These are phyloP conservation scores for Itoplectis maculator DNA, from an alignment of 2,888 invertebrate genomes.

Conservation along the genomic window DNA sequence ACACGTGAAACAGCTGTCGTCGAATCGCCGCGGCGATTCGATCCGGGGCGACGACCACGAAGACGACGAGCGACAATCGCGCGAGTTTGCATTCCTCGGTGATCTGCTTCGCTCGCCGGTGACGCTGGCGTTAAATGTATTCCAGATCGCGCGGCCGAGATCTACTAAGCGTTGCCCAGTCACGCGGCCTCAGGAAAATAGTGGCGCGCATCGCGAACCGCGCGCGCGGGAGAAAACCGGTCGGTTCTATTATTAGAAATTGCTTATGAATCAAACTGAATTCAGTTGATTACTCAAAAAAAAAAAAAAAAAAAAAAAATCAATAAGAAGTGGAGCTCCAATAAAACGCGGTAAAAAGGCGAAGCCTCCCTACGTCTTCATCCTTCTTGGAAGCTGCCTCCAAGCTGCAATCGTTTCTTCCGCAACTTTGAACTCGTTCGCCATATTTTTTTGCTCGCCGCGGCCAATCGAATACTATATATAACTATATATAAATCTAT, in stretches of 20 bases:
- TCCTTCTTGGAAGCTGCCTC: slow-evolving; percentile 18
- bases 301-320: slow-evolving; percentile 1
- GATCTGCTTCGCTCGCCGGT: slow-evolving; percentile 13
- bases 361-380: slow-evolving; percentile 24
- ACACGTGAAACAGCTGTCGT: slow-evolving; percentile 51
- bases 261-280: slow-evolving; percentile 15
- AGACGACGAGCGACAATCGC: slow-evolving; percentile 5
- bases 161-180: slow-evolving; percentile 43
- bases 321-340: too few species aligned
- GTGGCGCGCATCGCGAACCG: slow-evolving; percentile 4
- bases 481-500: too few species aligned
- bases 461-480: too few species aligned
- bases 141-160: slow-evolving; percentile 40
- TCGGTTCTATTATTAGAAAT: slow-evolving; percentile 40
- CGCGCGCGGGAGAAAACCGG: not conserved
- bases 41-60: slow-evolving; percentile 31
- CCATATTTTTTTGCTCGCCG: not conserved
- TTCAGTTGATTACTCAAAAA: not conserved
- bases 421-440: slow-evolving; percentile 8
- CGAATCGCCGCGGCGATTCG: slow-evolving; percentile 57
- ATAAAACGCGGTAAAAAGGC: slow-evolving; percentile 2
- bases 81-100: slow-evolving; percentile 44
- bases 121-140: slow-evolving; percentile 43
- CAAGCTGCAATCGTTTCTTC: slow-evolving; percentile 14
- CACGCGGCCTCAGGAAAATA: slow-evolving; percentile 1